Percentiles rank a stretch among this genome's conserved stretches.
These are phyloP conservation scores for Staurois parvus DNA, from an alignment of 2,797 vertebrate species.

Conservation along the genomic window DNA sequence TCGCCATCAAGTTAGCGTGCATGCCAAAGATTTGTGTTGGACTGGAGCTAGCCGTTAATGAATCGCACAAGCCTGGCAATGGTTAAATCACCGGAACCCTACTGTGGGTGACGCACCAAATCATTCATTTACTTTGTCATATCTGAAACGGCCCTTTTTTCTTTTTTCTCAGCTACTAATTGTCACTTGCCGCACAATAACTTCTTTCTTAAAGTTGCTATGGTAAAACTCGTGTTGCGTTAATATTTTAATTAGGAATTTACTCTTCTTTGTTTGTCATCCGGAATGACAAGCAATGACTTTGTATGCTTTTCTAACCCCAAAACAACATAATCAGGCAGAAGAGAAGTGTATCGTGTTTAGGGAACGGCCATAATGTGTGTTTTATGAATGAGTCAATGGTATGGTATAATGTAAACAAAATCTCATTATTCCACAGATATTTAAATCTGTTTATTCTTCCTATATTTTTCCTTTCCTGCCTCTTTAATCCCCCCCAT, in stretches of 20 bases:
- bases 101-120: too few species aligned
- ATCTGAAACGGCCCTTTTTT: neutral
- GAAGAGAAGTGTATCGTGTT: neutral
- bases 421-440: too few species aligned
- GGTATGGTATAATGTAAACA: neutral
- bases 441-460: too few species aligned
- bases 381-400: neutral
- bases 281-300: constrained; percentile 3
- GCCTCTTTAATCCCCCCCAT: too few species aligned
- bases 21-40: too few species aligned
- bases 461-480: too few species aligned
- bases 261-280: neutral
- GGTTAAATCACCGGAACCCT: too few species aligned
- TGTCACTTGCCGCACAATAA: neutral
- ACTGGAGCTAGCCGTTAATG: too few species aligned
- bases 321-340: neutral
- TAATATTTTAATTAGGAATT: constrained; percentile 14
- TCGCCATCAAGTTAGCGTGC: too few species aligned
- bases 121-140: too few species aligned
- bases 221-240: constrained; percentile 5
- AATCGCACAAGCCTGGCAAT: too few species aligned
- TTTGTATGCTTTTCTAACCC: constrained; percentile 19
- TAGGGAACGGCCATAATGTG: constrained; percentile 9
- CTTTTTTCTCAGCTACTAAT: neutral
- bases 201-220: constrained; percentile 9